phyloP scores from a whole-genome alignment of 2,888 invertebrate genomes.

The Macrophya annulata region DNA sequence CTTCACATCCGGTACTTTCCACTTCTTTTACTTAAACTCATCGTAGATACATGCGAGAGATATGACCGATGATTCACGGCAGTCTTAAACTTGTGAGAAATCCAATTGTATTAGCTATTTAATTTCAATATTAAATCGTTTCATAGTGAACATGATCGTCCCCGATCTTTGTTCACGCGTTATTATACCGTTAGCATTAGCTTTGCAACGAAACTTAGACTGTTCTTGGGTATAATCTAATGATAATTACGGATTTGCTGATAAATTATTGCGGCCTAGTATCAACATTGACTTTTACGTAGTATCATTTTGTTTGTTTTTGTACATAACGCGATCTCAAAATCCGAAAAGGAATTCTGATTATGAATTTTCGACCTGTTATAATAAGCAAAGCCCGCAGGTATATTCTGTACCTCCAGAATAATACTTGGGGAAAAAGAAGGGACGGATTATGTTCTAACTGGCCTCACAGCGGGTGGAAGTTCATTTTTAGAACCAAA shows the following conservation, averaged over 20 bases:
- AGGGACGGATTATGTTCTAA: conserved; percentile 51
- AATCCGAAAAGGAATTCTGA: background rate
- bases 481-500: conserved; percentile 55
- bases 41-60: background rate
- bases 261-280: background rate
- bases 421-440: conserved; percentile 30
- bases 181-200: background rate
- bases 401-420: conserved; percentile 37
- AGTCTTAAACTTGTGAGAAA: conserved; percentile 8
- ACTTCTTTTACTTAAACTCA: conserved; percentile 4
- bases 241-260: too few species aligned
- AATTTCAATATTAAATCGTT: background rate
- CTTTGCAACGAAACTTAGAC: background rate
- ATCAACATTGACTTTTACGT: background rate
- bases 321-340: background rate
- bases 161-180: background rate
- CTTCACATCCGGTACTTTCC: conserved; percentile 41
- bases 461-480: conserved; percentile 51
- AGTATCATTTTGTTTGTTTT: background rate
- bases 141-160: background rate
- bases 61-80: background rate
- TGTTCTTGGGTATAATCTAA: background rate
- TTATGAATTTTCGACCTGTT: conserved; percentile 25
- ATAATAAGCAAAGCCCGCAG: background rate
- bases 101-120: background rate